Conservation (phyloP, 2,113 vertebrate species). For the Nymphicus hollandicus region DNA sequence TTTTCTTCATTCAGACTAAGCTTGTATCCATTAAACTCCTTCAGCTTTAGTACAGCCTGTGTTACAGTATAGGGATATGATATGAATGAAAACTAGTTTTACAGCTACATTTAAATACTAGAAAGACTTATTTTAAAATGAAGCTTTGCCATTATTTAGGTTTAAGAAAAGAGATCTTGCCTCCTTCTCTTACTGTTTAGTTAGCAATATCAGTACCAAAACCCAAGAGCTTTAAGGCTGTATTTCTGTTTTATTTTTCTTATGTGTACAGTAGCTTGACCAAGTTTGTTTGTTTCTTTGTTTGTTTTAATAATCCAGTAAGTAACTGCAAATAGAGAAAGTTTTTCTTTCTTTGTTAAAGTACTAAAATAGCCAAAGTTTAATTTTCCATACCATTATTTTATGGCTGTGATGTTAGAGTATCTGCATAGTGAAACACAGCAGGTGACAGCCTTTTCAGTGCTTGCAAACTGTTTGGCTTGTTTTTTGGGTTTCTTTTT, state of each 20-base stretch:
- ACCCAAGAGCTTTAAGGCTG: not conserved
- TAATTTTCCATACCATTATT: not conserved
- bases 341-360: not conserved
- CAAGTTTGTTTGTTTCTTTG: not conserved
- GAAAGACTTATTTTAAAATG: not conserved
- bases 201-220: not conserved
- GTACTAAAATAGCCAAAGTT: not conserved
- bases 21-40: not conserved
- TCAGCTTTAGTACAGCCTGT: not conserved
- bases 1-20: not conserved
- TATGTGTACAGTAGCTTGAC: not conserved
- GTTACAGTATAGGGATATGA: too few relatives aligned
- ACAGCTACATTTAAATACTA: rapidly evolving
- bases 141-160: not conserved
- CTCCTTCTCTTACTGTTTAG: not conserved
- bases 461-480: not conserved
- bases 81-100: not conserved
- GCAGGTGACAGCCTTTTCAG: not conserved
- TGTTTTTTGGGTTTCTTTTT: not conserved
- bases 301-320: not conserved
- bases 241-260: not conserved
- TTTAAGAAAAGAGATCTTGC: not conserved
- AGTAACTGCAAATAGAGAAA: not conserved
- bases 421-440: rapidly evolving
- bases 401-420: not conserved